Conservation (phyloP, 2,113 vertebrate genomes). For the Gallinago undulata region DNA sequence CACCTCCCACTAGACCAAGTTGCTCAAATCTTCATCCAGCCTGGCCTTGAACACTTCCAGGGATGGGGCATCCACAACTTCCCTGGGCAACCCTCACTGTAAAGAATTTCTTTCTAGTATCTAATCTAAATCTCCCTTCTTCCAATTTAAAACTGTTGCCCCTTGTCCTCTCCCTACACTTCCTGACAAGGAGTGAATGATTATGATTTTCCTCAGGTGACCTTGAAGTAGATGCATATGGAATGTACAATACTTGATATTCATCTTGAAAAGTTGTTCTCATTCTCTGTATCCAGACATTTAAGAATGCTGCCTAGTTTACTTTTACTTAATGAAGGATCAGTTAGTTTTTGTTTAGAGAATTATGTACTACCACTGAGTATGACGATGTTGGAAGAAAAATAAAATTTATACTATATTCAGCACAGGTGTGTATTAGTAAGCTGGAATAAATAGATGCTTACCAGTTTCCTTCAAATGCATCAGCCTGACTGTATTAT, state of each 20-base stretch:
- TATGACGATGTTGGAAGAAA: background rate
- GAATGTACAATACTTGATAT: background rate
- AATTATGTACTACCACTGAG: background rate
- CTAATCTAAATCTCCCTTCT: no score
- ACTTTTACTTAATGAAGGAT: background rate
- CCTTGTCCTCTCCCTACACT: no score
- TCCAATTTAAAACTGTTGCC: no score
- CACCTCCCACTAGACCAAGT: no score
- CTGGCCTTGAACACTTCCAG: no score
- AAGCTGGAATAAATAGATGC: background rate
- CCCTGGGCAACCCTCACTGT: no score
- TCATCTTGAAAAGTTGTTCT: background rate
- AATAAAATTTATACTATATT: background rate
- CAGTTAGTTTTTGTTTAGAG: background rate
- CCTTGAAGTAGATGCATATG: background rate
- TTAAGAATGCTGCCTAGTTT: background rate
- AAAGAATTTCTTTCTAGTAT: no score
- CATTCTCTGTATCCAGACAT: background rate
- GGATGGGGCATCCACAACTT: no score
- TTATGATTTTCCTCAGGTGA: background rate
- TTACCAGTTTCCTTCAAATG: background rate
- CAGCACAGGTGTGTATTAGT: background rate
- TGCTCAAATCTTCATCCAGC: no score
- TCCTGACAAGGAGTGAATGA: no score
- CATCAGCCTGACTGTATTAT: background rate